Conservation (phyloP, 2,888 invertebrate genomes). For the Epistrophella euchroma region DNA sequence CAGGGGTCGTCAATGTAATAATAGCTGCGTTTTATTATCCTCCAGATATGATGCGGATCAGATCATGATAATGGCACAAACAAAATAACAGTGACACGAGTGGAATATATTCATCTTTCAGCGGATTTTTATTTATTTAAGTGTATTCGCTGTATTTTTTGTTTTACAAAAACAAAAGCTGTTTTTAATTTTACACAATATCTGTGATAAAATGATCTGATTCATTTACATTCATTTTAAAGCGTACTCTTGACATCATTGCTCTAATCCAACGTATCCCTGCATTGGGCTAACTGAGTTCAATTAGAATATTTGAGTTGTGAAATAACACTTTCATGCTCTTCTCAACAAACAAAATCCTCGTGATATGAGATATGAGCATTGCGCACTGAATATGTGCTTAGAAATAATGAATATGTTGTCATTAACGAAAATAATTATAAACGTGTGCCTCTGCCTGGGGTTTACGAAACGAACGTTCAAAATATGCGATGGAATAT, state of each 20-base stretch:
- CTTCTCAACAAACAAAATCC: background rate
- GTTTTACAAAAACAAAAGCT: no score
- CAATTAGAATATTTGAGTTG: constrained; percentile 65
- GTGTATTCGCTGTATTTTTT: no score
- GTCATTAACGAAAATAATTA: constrained; percentile 69
- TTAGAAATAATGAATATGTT: constrained; percentile 68
- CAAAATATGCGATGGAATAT: background rate
- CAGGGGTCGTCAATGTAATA: no score
- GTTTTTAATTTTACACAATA: no score
- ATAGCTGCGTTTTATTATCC: no score
- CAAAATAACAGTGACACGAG: no score
- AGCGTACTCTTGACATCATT: background rate
- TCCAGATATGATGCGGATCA: no score
- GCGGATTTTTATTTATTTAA: no score
- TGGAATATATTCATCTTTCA: no score
- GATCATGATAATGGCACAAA: no score
- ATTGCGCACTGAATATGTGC: constrained; percentile 44
- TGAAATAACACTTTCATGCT: constrained; percentile 30
- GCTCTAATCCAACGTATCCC: background rate
- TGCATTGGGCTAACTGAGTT: constrained; percentile 1
- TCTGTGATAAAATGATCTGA: no score
- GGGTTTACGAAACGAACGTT: constrained; percentile 22
- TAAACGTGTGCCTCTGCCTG: constrained; percentile 44
- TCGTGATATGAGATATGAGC: background rate
- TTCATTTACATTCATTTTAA: no score